These are phyloP conservation scores for Lepidocyrtinus sp. DNA, from an alignment of 2,888 invertebrate species.

Conservation along the genomic window DNA sequence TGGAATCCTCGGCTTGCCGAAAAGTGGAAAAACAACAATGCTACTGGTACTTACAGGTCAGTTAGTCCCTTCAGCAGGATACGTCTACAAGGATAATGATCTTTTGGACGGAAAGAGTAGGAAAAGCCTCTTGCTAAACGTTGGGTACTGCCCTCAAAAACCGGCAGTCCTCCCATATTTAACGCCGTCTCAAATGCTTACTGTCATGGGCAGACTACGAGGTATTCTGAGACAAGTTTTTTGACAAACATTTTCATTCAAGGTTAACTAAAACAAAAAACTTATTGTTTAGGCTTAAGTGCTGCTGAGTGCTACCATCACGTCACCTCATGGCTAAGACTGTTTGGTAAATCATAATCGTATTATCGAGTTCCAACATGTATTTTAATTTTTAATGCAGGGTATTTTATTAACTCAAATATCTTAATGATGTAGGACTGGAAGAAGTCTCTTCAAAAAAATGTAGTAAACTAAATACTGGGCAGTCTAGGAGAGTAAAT, in stretches of 20 bases:
- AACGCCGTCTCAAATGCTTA: conserved; percentile 56
- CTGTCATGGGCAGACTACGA: conserved; percentile 51
- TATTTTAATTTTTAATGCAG: neutral
- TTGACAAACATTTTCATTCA: conserved; percentile 4
- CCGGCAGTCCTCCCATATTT: conserved; percentile 25
- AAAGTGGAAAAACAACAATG: conserved; percentile 53
- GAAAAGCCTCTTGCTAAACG: conserved; percentile 25
- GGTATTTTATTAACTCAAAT: neutral
- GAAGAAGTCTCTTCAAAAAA: conserved; percentile 25
- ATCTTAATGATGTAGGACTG: conserved; percentile 26
- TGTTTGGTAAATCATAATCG: conserved; percentile 45
- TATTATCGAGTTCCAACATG: neutral
- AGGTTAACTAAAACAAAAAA: too few relatives aligned
- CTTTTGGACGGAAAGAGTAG: conserved; percentile 20
- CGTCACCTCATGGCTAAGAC: conserved; percentile 51
- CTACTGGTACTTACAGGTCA: conserved; percentile 45
- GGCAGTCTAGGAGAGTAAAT: conserved; percentile 34
- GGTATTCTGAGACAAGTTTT: conserved; percentile 24
- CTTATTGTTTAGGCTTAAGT: conserved; percentile 36
- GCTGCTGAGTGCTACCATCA: conserved; percentile 47
- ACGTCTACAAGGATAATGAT: conserved; percentile 54
- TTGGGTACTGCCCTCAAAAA: conserved; percentile 50
- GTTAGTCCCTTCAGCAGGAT: conserved; percentile 38
- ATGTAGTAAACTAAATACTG: conserved; percentile 35
- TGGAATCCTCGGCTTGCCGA: conserved; percentile 49